Evolutionary conservation across 2,888 invertebrate genomes (phyloP).

Genomic region (Chrysodeixis includens): DNA sequence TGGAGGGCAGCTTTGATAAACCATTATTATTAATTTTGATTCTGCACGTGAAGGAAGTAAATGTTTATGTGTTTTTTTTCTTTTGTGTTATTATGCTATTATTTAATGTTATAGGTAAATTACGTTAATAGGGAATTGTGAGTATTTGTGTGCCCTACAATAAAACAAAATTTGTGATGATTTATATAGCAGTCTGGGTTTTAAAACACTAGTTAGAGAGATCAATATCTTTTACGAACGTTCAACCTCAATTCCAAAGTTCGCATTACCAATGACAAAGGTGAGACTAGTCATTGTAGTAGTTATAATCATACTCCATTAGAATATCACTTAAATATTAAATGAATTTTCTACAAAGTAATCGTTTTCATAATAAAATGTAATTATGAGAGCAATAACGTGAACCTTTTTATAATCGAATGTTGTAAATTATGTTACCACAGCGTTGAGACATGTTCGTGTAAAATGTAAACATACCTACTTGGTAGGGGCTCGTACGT

Average conservation of each 20-base stretch:
- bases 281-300: slow-evolving; percentile 10
- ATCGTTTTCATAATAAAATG: slow-evolving; percentile 46
- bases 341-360: slow-evolving; percentile 34
- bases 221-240: slow-evolving; percentile 5
- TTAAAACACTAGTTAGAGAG: too few relatives aligned
- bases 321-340: slow-evolving; percentile 22
- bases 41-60: slow-evolving; percentile 18
- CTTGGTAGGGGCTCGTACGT: slow-evolving; percentile 59
- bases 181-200: too few relatives aligned
- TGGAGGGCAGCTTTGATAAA: slow-evolving; percentile 52
- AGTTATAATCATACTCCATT: slow-evolving; percentile 25
- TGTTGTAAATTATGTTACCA: slow-evolving; percentile 47
- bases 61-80: background rate
- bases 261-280: slow-evolving; percentile 29
- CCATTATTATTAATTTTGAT: slow-evolving; percentile 53
- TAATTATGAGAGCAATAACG: slow-evolving; percentile 39
- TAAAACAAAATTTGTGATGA: too few relatives aligned
- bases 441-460: slow-evolving; percentile 51
- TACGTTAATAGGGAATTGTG: too few relatives aligned
- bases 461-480: slow-evolving; percentile 70
- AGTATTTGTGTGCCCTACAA: too few relatives aligned
- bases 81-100: background rate
- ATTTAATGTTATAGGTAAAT: too few relatives aligned
- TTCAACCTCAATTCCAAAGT: slow-evolving; percentile 24
- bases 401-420: slow-evolving; percentile 47